Evolutionary conservation across 37 sponge, comb jelly and placozoan species (phyloP).

Genomic region (Ianthella basta): DNA sequence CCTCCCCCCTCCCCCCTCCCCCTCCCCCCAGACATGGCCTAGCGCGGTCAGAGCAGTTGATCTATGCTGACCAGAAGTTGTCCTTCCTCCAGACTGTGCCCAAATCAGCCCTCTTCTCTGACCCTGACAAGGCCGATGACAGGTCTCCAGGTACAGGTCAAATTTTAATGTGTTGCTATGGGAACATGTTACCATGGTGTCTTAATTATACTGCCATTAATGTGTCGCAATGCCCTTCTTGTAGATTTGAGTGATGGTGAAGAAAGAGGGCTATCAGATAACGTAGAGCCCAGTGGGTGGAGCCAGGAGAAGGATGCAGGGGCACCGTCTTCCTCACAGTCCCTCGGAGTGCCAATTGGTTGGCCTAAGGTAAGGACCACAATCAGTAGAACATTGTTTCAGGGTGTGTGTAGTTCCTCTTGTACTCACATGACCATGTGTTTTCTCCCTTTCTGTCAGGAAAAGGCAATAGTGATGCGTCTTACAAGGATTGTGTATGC

Average conservation of each 20-base stretch:
- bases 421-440: background rate
- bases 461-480: conserved; percentile 80
- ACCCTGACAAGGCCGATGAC: conserved; percentile 1
- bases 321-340: background rate
- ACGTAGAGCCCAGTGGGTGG: background rate
- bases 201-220: background rate
- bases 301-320: conserved; percentile 10
- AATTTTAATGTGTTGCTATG: background rate
- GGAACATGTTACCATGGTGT: background rate
- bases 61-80: conserved; percentile 81
- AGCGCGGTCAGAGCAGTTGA: conserved; percentile 71
- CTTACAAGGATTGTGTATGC: conserved; percentile 74
- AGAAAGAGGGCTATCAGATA: background rate
- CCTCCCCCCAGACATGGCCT: conserved; percentile 71
- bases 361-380: conserved; percentile 74
- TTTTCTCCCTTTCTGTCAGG: conserved; percentile 24
- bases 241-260: conserved; percentile 1
- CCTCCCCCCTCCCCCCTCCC: background rate
- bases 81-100: conserved; percentile 82
- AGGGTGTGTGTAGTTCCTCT: too few species aligned
- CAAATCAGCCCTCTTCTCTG: conserved; percentile 61
- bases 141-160: background rate
- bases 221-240: background rate
- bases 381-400: too few species aligned
- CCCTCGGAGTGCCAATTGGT: conserved; percentile 63